A percentile compares a stretch with the other conserved stretches of the same genome.
These are phyloP conservation scores for Tetragnatha montana DNA, from an alignment of 2,888 invertebrate species.

Conservation along the genomic window DNA sequence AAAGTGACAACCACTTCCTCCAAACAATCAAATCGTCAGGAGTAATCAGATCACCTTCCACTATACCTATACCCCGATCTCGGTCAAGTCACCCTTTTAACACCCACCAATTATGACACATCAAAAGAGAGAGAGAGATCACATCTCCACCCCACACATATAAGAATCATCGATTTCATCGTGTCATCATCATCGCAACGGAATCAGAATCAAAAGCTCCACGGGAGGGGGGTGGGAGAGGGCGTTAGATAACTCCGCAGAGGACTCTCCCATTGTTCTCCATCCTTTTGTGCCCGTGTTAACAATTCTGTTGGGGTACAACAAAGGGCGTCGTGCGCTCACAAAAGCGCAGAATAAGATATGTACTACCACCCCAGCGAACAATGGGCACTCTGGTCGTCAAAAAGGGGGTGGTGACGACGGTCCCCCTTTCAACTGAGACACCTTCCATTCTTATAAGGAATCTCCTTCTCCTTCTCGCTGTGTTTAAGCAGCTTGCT, in stretches of 20 bases:
- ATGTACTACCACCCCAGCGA: slow-evolving; percentile 55
- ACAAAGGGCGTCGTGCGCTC: slow-evolving; percentile 51
- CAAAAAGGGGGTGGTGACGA: slow-evolving; percentile 52
- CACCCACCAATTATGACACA: too few relatives aligned
- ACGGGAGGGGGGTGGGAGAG: neutral
- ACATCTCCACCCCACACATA: too few relatives aligned
- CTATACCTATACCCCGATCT: too few relatives aligned
- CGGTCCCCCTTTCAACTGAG: slow-evolving; percentile 41
- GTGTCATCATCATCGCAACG: slow-evolving; percentile 53
- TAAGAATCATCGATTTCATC: slow-evolving; percentile 24
- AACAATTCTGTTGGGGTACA: slow-evolving; percentile 69
- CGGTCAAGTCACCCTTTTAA: too few relatives aligned
- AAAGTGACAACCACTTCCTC: too few relatives aligned
- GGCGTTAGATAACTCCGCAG: slow-evolving; percentile 61
- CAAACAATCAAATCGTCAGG: too few relatives aligned
- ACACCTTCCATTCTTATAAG: slow-evolving; percentile 58
- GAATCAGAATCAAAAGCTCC: slow-evolving; percentile 65
- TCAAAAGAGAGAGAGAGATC: too few relatives aligned
- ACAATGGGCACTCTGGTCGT: slow-evolving; percentile 62
- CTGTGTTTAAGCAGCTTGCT: slow-evolving; percentile 61
- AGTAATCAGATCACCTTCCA: too few relatives aligned
- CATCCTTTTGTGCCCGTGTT: slow-evolving; percentile 65
- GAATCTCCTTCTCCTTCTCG: too few relatives aligned
- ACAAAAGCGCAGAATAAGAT: slow-evolving; percentile 68
- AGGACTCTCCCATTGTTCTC: slow-evolving; percentile 61